Evolutionary conservation across 1,140 invertebrate genomes (phyloP).

Genomic region (Brachionus sp.): DNA sequence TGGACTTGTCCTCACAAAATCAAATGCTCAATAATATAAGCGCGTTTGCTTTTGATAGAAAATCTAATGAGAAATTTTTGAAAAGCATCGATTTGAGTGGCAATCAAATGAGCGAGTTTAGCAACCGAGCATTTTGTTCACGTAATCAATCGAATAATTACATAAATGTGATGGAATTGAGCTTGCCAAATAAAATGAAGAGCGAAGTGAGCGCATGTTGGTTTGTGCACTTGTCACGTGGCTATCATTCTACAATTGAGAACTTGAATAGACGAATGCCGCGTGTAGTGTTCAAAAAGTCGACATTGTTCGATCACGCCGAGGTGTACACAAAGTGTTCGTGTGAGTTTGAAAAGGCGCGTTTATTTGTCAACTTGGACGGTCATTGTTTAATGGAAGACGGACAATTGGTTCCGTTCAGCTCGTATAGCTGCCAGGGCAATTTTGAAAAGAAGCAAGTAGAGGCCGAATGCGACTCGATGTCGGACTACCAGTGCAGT

Average conservation of each 20-base stretch:
- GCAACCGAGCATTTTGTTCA: neutral
- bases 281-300: neutral
- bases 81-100: constrained; percentile 22
- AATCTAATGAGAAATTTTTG: constrained; percentile 5
- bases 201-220: neutral
- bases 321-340: neutral
- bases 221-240: constrained; percentile 8
- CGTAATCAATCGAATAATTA: neutral
- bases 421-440: neutral
- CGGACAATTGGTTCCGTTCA: neutral
- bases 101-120: neutral
- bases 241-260: neutral
- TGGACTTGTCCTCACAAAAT: constrained; percentile 1
- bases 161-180: neutral
- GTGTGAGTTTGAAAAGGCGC: neutral
- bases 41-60: constrained; percentile 11
- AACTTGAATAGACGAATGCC: neutral
- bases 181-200: neutral
- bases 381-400: neutral
- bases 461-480: neutral
- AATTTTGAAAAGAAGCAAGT: neutral
- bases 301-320: neutral
- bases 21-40: constrained; percentile 9
- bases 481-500: neutral
- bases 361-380: neutral